Conservation (phyloP, 1,140 invertebrate genomes). For the Sarcophaga bullata region DNA sequence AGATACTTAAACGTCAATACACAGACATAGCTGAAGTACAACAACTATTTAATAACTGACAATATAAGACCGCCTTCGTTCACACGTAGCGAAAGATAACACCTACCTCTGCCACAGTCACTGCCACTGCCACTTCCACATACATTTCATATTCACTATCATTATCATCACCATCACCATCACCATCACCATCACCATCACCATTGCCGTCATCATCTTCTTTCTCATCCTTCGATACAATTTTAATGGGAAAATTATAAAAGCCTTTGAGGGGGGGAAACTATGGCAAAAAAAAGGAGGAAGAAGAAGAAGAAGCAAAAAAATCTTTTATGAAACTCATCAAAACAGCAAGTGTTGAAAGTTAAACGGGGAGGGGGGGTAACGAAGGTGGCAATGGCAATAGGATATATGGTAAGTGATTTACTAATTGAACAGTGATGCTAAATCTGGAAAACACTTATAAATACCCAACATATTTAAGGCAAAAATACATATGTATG, state of each 20-base stretch:
- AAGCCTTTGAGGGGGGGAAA: neutral
- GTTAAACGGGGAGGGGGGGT: neutral
- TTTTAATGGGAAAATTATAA: constrained; percentile 33
- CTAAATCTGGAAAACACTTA: neutral
- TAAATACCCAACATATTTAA: neutral
- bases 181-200: neutral
- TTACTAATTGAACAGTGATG: constrained; percentile 16
- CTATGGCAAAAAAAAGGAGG: neutral
- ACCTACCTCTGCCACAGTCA: neutral
- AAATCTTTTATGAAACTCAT: constrained; percentile 3
- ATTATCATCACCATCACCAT: neutral
- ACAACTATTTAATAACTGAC: constrained; percentile 27
- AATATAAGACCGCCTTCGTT: neutral
- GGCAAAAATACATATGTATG: neutral
- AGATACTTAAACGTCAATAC: neutral
- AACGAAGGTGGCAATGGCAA: neutral
- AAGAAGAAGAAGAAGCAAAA: neutral
- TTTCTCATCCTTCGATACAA: neutral
- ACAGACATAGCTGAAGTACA: constrained; percentile 28
- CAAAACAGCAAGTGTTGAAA: constrained; percentile 23
- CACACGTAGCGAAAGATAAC: neutral
- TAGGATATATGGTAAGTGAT: neutral
- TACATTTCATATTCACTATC: no score
- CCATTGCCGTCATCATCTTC: no score
- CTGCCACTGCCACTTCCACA: neutral